phyloP scores from a whole-genome alignment of 2,888 invertebrate genomes.

The Bembecia ichneumoniformis region DNA sequence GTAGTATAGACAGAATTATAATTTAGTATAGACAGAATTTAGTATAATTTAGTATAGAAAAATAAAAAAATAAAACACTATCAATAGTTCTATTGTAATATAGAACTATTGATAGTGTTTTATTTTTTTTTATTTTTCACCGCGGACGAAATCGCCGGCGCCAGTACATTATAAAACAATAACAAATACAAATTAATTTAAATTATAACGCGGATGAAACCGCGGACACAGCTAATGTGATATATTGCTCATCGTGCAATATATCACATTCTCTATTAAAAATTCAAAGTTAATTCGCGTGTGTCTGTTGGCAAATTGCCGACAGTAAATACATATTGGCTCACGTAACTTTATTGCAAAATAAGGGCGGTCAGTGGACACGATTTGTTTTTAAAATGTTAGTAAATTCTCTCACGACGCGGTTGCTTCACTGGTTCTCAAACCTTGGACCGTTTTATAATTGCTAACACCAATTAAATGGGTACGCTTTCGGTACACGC shows the following conservation, averaged over 20 bases:
- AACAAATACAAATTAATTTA: too few relatives aligned
- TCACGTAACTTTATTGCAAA: constrained; percentile 25
- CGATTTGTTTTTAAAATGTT: constrained; percentile 14
- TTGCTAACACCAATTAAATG: constrained; percentile 20
- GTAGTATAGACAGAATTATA: too few relatives aligned
- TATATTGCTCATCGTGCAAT: neutral
- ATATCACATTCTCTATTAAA: constrained; percentile 13
- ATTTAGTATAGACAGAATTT: too few relatives aligned
- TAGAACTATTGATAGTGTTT: too few relatives aligned
- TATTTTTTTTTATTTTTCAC: too few relatives aligned
- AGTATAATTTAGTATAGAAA: too few relatives aligned
- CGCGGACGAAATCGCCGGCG: too few relatives aligned
- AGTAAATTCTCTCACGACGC: constrained; percentile 44
- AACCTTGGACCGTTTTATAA: constrained; percentile 49
- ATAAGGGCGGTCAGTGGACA: constrained; percentile 20
- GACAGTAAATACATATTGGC: constrained; percentile 11
- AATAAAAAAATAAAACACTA: too few relatives aligned
- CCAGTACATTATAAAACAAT: too few relatives aligned
- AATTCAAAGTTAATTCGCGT: constrained; percentile 16
- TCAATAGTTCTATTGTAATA: too few relatives aligned
- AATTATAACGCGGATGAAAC: too few relatives aligned
- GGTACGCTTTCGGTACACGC: neutral
- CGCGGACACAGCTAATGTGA: neutral
- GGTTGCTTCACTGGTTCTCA: constrained; percentile 28
- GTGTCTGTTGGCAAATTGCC: constrained; percentile 23